A percentile compares a stretch with the other conserved stretches of the same genome.
These are phyloP conservation scores for Ceratosolen fusciceps DNA, from an alignment of 1,140 invertebrate species.

Conservation along the genomic window DNA sequence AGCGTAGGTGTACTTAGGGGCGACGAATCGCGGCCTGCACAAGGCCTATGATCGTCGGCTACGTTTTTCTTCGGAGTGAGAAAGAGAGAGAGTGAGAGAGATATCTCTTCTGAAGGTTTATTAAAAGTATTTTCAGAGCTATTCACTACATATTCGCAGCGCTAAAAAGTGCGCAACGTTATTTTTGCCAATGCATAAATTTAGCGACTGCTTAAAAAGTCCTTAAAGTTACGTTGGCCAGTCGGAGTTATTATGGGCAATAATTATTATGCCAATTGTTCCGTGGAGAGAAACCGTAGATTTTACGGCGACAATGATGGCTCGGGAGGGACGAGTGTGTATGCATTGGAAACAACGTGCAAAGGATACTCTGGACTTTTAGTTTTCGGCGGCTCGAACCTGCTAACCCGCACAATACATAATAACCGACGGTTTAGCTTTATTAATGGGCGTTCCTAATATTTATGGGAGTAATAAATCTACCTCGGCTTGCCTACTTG, in stretches of 20 bases:
- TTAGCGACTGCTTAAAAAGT: not conserved
- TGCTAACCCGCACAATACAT: conserved; percentile 1
- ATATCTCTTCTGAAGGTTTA: no score
- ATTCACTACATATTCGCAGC: no score
- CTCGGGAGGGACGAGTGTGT: not conserved
- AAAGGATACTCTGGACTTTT: conserved; percentile 13
- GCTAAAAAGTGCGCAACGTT: no score
- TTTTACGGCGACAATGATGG: not conserved
- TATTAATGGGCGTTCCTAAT: conserved; percentile 20
- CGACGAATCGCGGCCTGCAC: no score
- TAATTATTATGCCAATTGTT: not conserved
- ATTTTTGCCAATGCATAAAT: not conserved
- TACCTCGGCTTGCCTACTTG: conserved; percentile 6
- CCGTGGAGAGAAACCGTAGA: not conserved
- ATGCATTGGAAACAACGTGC: conserved; percentile 22
- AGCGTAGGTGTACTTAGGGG: no score
- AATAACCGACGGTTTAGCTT: conserved; percentile 26
- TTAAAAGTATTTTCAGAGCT: no score
- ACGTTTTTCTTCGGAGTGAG: no score
- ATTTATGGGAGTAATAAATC: conserved; percentile 39
- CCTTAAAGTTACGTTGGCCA: no score
- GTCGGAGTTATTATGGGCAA: no score
- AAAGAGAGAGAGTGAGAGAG: no score
- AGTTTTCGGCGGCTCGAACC: not conserved
- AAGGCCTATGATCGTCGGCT: no score